Percentiles rank a stretch among this genome's conserved stretches.
Evolutionary conservation across 2,888 invertebrate genomes (phyloP).

Genomic region (Serripes groenlandicus): DNA sequence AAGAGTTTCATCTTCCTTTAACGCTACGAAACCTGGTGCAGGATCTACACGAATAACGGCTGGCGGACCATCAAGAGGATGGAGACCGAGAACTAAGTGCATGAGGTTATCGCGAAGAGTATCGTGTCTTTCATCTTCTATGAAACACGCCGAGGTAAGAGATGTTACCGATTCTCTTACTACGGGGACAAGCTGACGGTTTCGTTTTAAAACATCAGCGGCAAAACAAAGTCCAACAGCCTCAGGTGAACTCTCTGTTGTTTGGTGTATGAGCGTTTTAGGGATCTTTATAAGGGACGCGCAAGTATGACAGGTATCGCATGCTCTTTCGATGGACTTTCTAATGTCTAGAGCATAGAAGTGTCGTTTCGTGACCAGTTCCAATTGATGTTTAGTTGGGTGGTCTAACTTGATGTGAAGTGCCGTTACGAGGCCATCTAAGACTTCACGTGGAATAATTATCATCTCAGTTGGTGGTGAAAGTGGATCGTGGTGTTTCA

Average conservation of each 20-base stretch:
- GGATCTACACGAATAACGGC: slow-evolving; percentile 61
- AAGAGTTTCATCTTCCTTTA: slow-evolving; percentile 8
- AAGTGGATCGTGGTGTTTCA: slow-evolving; percentile 15
- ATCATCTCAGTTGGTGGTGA: no score
- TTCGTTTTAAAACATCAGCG: no score
- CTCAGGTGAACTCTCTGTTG: no score
- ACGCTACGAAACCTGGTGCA: slow-evolving; percentile 62
- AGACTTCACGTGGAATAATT: slow-evolving; percentile 10
- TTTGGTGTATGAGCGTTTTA: no score
- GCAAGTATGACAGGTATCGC: slow-evolving; percentile 29
- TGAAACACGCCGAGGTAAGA: no score
- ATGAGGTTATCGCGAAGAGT: no score
- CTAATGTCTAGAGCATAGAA: slow-evolving; percentile 64
- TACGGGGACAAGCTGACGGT: no score
- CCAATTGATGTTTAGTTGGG: slow-evolving; percentile 58
- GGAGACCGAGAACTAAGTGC: no score
- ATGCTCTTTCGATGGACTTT: slow-evolving; percentile 38
- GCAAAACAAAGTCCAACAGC: no score
- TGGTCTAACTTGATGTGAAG: slow-evolving; percentile 39
- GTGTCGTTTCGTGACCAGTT: slow-evolving; percentile 39
- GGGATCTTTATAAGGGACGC: slow-evolving; percentile 29
- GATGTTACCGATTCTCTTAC: no score
- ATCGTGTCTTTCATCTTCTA: no score
- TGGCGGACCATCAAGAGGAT: slow-evolving; percentile 7
- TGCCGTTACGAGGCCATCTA: slow-evolving; percentile 22